A percentile compares a stretch with the other conserved stretches of the same genome.
phyloP scores from a whole-genome alignment of 1,140 invertebrate genomes.

The Macrobrachium rosenbergii region DNA sequence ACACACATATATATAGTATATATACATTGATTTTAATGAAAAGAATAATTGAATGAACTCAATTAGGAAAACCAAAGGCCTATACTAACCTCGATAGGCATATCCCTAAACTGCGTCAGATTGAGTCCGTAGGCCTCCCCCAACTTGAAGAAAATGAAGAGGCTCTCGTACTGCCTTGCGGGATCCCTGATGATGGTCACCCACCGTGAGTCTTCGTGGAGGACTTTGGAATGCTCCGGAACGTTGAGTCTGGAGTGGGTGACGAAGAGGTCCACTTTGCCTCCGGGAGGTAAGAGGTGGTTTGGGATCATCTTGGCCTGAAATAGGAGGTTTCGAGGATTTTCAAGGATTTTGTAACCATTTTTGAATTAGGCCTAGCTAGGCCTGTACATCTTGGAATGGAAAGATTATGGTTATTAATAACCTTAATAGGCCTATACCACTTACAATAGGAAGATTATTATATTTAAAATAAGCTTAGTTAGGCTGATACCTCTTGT shows the following conservation, averaged over 20 bases:
- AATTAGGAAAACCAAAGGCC: neutral
- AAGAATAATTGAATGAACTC: too few species aligned
- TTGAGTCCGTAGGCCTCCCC: neutral
- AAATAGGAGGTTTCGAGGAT: too few species aligned
- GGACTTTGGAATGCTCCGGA: slow-evolving; percentile 23
- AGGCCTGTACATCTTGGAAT: too few species aligned
- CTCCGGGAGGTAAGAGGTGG: neutral
- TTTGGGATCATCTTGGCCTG: slow-evolving; percentile 20
- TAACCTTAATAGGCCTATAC: too few species aligned
- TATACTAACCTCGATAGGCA: slow-evolving; percentile 66
- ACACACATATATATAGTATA: too few species aligned
- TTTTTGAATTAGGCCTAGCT: too few species aligned
- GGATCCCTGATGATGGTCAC: slow-evolving; percentile 71
- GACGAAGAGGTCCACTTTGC: slow-evolving; percentile 29
- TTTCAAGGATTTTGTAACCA: too few species aligned
- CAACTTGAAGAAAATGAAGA: slow-evolving; percentile 29
- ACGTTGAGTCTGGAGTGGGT: slow-evolving; percentile 32
- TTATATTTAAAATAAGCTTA: too few species aligned
- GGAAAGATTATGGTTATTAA: too few species aligned
- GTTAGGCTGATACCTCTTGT: too few species aligned
- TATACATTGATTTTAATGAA: too few species aligned
- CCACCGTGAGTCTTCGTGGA: slow-evolving; percentile 69
- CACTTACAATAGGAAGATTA: too few species aligned
- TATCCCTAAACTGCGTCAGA: slow-evolving; percentile 64
- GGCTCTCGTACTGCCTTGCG: slow-evolving; percentile 68